These are phyloP conservation scores for Prunella fulvescens DNA, from an alignment of 2,113 vertebrate genomes.

Conservation along the genomic window DNA sequence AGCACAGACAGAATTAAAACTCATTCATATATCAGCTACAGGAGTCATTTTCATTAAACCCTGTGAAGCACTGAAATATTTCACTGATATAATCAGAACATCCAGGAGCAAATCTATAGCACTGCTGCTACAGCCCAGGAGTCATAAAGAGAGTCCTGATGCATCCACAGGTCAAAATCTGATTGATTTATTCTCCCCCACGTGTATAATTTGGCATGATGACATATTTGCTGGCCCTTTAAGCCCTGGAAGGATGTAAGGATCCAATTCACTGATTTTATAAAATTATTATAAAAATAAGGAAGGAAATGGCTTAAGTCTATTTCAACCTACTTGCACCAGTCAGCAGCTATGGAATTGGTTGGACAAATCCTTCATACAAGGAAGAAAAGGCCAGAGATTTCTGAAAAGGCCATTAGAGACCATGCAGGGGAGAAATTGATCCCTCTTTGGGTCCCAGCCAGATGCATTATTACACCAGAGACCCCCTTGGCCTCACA, in stretches of 20 bases:
- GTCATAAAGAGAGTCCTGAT: neutral
- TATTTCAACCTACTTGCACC: neutral
- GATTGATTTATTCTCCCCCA: neutral
- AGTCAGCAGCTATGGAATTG: neutral
- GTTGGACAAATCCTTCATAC: neutral
- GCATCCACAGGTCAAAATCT: neutral
- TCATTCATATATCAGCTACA: fast-evolving
- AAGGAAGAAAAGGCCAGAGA: neutral
- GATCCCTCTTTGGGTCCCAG: neutral
- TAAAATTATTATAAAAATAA: neutral
- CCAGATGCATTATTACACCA: neutral
- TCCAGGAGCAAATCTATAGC: neutral
- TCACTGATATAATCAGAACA: neutral
- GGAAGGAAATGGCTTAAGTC: neutral
- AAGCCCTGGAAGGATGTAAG: neutral
- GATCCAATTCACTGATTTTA: neutral
- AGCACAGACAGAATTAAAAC: neutral
- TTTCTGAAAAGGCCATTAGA: neutral
- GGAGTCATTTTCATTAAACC: neutral
- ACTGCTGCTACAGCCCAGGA: neutral
- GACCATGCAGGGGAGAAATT: neutral
- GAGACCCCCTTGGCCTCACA: neutral
- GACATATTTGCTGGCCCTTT: neutral
- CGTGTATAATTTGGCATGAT: neutral
- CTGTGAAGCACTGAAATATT: neutral